These are phyloP conservation scores for Cynodonichthys magdalenae DNA, from an alignment of 2,797 vertebrate genomes.

Conservation along the genomic window DNA sequence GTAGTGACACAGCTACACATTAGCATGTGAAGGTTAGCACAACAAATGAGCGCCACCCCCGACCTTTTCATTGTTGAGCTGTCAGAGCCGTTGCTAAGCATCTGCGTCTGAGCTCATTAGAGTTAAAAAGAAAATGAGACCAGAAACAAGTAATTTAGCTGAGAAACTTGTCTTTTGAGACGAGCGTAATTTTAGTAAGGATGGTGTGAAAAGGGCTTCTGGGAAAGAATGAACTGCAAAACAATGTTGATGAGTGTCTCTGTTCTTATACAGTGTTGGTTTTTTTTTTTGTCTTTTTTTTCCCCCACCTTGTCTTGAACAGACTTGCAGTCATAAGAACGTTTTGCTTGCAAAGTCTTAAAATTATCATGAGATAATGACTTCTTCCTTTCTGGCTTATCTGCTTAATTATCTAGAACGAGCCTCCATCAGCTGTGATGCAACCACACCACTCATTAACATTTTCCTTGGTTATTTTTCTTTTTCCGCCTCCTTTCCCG, in stretches of 20 bases:
- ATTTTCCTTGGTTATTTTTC: conserved; percentile 2
- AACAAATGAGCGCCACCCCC: conserved; percentile 56
- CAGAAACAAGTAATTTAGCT: conserved; percentile 34
- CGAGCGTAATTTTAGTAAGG: not conserved
- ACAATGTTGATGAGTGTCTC: conserved; percentile 11
- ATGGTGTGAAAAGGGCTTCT: not conserved
- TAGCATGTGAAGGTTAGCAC: conserved; percentile 62
- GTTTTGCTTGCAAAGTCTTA: conserved; percentile 4
- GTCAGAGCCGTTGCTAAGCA: conserved; percentile 71
- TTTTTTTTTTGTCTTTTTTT: conserved; percentile 4
- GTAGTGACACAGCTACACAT: conserved; percentile 38
- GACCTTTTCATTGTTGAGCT: conserved; percentile 56
- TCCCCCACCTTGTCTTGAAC: not conserved
- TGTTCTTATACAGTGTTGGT: not conserved
- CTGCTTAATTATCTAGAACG: conserved; percentile 19
- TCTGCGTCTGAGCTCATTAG: conserved; percentile 70
- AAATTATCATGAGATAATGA: not conserved
- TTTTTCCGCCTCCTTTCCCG: not conserved
- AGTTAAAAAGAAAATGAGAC: conserved; percentile 58
- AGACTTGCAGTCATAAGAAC: conserved; percentile 10
- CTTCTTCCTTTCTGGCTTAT: conserved; percentile 2
- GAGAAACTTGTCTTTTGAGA: conserved; percentile 17
- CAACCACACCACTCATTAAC: conserved; percentile 22
- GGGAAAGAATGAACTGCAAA: conserved; percentile 6
- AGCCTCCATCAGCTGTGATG: conserved; percentile 16